Percentiles rank a stretch among this genome's conserved stretches.
Conservation (phyloP, 2,888 invertebrate species). For the Blastobasis adustella region DNA sequence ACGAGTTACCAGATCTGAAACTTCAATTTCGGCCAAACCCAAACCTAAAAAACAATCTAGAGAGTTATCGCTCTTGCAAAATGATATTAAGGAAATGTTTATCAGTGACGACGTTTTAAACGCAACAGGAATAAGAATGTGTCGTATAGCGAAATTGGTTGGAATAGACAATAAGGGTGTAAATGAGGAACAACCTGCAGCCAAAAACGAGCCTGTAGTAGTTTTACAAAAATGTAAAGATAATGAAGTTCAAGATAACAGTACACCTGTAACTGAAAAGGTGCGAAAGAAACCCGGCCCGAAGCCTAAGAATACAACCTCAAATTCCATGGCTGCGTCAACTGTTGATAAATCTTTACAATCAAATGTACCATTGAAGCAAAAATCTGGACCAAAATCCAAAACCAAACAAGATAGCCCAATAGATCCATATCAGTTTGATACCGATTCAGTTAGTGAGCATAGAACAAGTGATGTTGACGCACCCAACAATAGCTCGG, state of each 20-base stretch:
- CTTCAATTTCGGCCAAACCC: constrained; percentile 16
- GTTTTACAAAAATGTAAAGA: constrained; percentile 42
- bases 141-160: constrained; percentile 73
- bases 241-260: constrained; percentile 17
- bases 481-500: constrained; percentile 26
- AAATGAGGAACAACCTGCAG: constrained; percentile 23
- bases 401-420: constrained; percentile 32
- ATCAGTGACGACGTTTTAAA: constrained; percentile 76
- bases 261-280: constrained; percentile 13
- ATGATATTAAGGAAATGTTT: constrained; percentile 82
- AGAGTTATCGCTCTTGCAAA: constrained; percentile 78
- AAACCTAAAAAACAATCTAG: constrained; percentile 42
- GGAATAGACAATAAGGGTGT: constrained; percentile 32
- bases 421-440: constrained; percentile 54
- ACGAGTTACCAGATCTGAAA: constrained; percentile 30
- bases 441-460: constrained; percentile 47
- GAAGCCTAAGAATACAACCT: constrained; percentile 31
- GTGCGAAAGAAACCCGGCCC: constrained; percentile 36
- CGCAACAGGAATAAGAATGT: constrained; percentile 78
- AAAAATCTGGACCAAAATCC: constrained; percentile 49
- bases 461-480: constrained; percentile 30
- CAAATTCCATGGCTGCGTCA: no score
- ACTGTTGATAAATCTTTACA: no score
- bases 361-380: constrained; percentile 16
- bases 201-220: constrained; percentile 31